A percentile compares a stretch with the other conserved stretches of the same genome.
phyloP scores from a whole-genome alignment of 2,113 vertebrate species.

The Hiodon tergisus region DNA sequence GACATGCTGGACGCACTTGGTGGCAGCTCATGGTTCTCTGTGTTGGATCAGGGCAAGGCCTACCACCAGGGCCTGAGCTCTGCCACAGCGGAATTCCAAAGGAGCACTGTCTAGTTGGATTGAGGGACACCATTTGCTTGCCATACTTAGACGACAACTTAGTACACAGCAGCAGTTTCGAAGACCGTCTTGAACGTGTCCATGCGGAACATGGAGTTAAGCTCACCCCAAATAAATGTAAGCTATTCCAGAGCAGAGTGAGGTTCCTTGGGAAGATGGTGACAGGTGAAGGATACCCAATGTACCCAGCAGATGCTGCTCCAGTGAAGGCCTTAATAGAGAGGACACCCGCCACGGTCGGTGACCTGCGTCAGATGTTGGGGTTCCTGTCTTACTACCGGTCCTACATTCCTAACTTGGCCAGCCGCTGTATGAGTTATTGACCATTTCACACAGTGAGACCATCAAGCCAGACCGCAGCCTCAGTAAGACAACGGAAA shows the following conservation, averaged over 20 bases:
- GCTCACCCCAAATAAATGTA: slow-evolving; percentile 34
- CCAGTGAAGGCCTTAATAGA: slow-evolving; percentile 24
- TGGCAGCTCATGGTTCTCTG: no score
- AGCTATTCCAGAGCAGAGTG: slow-evolving; percentile 25
- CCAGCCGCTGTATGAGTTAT: slow-evolving; percentile 17
- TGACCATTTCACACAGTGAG: background rate
- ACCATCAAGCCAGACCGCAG: background rate
- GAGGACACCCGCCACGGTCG: slow-evolving; percentile 15
- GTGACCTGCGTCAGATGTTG: slow-evolving; percentile 17
- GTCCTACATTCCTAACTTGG: slow-evolving; percentile 26
- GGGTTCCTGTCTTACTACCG: slow-evolving; percentile 25
- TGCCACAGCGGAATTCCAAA: background rate
- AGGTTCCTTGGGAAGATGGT: slow-evolving; percentile 26
- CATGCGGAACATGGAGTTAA: slow-evolving; percentile 25
- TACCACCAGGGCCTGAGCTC: background rate
- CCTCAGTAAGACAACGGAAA: background rate
- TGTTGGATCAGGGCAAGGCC: background rate
- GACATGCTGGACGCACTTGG: slow-evolving; percentile 4
- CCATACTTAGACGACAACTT: slow-evolving; percentile 24
- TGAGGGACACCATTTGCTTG: background rate
- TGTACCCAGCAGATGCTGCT: slow-evolving; percentile 23
- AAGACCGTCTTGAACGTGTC: slow-evolving; percentile 24
- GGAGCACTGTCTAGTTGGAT: slow-evolving; percentile 1
- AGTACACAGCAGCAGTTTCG: slow-evolving; percentile 21
- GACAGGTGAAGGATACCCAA: slow-evolving; percentile 15